Evolutionary conservation across 1,140 invertebrate genomes (phyloP).

Genomic region (Drosophila arizonae): DNA sequence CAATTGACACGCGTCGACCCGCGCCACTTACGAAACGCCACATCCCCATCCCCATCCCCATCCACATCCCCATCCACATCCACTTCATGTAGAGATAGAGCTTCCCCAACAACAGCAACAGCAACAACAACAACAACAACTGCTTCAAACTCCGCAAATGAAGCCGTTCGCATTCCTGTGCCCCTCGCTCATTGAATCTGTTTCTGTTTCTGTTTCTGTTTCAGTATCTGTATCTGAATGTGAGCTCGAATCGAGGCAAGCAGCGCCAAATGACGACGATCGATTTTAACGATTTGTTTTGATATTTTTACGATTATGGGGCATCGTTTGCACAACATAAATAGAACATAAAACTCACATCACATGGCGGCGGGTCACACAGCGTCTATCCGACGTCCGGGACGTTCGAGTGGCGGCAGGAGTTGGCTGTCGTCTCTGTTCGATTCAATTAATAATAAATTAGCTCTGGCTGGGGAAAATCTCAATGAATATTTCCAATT

Average conservation of each 20-base stretch:
- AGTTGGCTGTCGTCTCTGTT: neutral
- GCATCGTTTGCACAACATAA: constrained; percentile 83
- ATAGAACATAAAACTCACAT: constrained; percentile 82
- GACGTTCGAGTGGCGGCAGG: neutral
- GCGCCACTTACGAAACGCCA: constrained; percentile 7
- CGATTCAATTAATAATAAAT: constrained; percentile 81
- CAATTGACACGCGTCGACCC: constrained; percentile 72
- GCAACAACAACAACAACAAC: constrained; percentile 17
- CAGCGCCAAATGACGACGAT: constrained; percentile 50
- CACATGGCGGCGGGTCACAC: constrained; percentile 48
- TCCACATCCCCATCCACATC: too few relatives aligned
- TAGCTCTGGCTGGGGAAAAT: constrained; percentile 65
- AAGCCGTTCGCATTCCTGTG: constrained; percentile 39
- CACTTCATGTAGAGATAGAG: neutral
- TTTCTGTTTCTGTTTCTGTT: constrained; percentile 39
- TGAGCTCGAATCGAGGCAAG: constrained; percentile 48
- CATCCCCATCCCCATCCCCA: neutral
- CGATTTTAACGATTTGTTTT: constrained; percentile 83
- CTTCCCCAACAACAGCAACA: neutral
- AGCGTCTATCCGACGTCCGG: neutral
- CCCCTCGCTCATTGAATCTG: constrained; percentile 43
- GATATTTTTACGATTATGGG: constrained; percentile 83
- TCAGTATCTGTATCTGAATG: constrained; percentile 39
- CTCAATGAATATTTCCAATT: constrained; percentile 70
- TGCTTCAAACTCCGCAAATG: constrained; percentile 54